Conservation (phyloP, 2,888 invertebrate species). For the Eulithis testata region DNA sequence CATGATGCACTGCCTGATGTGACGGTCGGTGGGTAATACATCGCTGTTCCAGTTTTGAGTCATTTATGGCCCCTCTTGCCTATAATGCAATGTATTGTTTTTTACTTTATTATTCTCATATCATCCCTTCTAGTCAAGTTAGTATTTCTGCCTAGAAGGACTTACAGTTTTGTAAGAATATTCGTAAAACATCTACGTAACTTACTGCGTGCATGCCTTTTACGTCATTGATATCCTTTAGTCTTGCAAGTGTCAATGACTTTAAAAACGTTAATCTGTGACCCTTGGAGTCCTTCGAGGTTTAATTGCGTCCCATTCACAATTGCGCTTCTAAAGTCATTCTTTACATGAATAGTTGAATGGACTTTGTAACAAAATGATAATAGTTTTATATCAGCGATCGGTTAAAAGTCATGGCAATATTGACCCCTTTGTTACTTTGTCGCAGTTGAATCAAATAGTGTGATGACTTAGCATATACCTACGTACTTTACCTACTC, state of each 20-base stretch:
- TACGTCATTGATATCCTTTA: no score
- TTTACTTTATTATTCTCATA: no score
- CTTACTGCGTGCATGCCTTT: no score
- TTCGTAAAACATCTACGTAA: no score
- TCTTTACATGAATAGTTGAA: slow-evolving; percentile 10
- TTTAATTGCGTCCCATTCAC: slow-evolving; percentile 10
- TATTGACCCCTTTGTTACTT: slow-evolving; percentile 8
- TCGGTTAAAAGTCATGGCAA: slow-evolving; percentile 6
- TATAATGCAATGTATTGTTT: slow-evolving; percentile 5
- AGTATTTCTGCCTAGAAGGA: no score
- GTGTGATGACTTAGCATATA: slow-evolving; percentile 2
- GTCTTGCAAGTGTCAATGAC: neutral
- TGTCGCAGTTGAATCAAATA: neutral
- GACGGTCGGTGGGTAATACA: slow-evolving; percentile 18
- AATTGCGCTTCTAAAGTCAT: slow-evolving; percentile 17
- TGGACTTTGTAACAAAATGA: slow-evolving; percentile 9
- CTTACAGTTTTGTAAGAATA: no score
- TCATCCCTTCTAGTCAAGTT: no score
- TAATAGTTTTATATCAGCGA: slow-evolving; percentile 6
- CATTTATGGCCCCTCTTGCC: slow-evolving; percentile 19
- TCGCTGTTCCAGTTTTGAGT: slow-evolving; percentile 24
- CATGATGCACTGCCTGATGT: slow-evolving; percentile 34
- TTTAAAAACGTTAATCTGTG: slow-evolving; percentile 1
- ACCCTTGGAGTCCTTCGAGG: slow-evolving; percentile 6
- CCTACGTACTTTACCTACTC: neutral